These are phyloP conservation scores for Physeter macrocephalus DNA, from an alignment of 2,113 vertebrate genomes.

Conservation along the genomic window DNA sequence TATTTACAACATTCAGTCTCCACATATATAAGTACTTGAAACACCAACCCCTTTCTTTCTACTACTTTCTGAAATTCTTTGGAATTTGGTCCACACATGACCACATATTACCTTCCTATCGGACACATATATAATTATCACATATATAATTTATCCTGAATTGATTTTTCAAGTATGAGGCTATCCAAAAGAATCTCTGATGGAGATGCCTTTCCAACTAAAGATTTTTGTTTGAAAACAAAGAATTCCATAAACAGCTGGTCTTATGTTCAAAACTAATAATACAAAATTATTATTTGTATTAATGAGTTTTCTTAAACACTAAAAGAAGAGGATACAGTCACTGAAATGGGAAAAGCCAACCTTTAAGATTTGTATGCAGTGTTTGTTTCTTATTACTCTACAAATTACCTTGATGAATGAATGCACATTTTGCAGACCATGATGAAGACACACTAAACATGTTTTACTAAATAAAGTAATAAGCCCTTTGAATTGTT, in stretches of 20 bases:
- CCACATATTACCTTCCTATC: not conserved
- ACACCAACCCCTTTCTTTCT: not conserved
- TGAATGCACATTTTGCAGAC: not conserved
- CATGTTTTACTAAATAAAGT: not conserved
- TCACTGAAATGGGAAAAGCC: not conserved
- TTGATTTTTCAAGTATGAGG: not conserved
- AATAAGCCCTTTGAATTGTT: not conserved
- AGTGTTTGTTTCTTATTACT: not conserved
- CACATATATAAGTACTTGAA: not conserved
- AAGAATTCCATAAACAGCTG: not conserved
- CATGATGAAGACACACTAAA: not conserved
- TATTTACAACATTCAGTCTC: conserved; percentile 62
- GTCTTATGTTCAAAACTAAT: not conserved
- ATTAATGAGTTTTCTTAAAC: not conserved
- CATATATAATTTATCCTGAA: not conserved
- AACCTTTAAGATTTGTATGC: not conserved
- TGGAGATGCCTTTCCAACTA: not conserved
- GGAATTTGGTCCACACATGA: not conserved
- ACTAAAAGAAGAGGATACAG: not conserved
- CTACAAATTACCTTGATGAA: not conserved
- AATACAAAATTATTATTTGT: not conserved
- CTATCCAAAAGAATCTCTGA: not conserved
- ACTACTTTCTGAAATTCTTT: not conserved
- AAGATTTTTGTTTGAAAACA: not conserved
- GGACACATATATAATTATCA: not conserved